A percentile compares a stretch with the other conserved stretches of the same genome.
phyloP scores from a whole-genome alignment of 1,140 invertebrate species.

The Trichonephila inaurata region DNA sequence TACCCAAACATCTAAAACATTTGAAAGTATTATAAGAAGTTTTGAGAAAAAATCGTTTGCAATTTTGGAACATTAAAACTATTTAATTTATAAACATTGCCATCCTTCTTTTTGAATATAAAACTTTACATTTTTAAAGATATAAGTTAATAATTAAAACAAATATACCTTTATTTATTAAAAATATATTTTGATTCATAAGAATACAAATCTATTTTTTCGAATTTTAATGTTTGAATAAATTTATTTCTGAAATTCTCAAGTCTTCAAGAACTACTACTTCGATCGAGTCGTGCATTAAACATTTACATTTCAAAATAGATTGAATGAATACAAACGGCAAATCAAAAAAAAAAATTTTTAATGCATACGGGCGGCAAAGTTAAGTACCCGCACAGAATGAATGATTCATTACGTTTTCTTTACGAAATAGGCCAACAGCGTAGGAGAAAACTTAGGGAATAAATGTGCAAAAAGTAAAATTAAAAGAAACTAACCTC shows the following conservation, averaged over 20 bases:
- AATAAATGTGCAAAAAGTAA: not conserved
- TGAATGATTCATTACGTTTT: conserved; percentile 7
- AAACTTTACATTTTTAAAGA: too few relatives aligned
- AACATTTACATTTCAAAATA: not conserved
- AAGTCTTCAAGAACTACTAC: not conserved
- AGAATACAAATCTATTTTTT: too few relatives aligned
- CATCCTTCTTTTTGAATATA: too few relatives aligned
- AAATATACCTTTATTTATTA: too few relatives aligned
- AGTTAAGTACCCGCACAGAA: not conserved
- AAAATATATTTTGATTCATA: too few relatives aligned
- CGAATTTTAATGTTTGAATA: not conserved
- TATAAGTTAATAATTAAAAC: too few relatives aligned
- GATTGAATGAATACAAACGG: not conserved
- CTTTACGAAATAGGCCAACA: conserved; percentile 31
- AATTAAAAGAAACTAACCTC: conserved; percentile 8
- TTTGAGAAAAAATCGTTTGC: too few relatives aligned
- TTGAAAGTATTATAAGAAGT: too few relatives aligned
- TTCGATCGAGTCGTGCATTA: not conserved
- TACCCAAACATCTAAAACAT: too few relatives aligned
- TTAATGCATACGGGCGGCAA: not conserved
- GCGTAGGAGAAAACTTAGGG: not conserved
- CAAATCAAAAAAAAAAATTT: not conserved
- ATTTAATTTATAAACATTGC: too few relatives aligned
- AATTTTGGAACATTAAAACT: too few relatives aligned
- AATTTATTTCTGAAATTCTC: not conserved